Conservation (phyloP, 2,113 vertebrate genomes). For the Xyliphius kryptos region DNA sequence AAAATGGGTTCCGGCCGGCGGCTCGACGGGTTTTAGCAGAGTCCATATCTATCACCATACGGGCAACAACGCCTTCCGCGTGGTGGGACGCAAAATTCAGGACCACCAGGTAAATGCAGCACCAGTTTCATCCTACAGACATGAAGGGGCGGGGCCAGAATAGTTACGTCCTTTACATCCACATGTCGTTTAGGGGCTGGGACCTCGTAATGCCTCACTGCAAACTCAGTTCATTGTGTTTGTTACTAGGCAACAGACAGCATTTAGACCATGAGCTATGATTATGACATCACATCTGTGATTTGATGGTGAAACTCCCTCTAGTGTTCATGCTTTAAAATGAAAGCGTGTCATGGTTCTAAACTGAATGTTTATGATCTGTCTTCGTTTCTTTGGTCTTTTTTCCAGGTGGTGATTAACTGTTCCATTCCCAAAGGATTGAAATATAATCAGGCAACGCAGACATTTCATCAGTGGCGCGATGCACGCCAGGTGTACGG, state of each 20-base stretch:
- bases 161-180: too few species aligned
- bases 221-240: too few species aligned
- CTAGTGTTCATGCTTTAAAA: too few species aligned
- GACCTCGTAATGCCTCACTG: too few species aligned
- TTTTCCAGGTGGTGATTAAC: conserved; percentile 90
- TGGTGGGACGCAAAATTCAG: conserved; percentile 97
- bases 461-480: conserved; percentile 97
- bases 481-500: conserved; percentile 95
- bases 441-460: conserved; percentile 98
- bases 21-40: conserved; percentile 94
- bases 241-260: too few species aligned
- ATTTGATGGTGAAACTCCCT: too few species aligned
- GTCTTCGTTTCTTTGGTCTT: neutral
- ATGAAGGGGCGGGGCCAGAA: too few species aligned
- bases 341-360: too few species aligned
- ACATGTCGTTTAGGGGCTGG: too few species aligned
- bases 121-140: neutral
- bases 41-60: conserved; percentile 99
- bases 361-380: too few species aligned
- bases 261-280: too few species aligned
- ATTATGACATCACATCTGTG: too few species aligned
- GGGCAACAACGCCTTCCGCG: conserved; percentile 95
- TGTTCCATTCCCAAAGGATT: conserved; percentile 99
- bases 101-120: conserved; percentile 85
- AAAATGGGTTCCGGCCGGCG: conserved; percentile 97